These are phyloP conservation scores for Rapana venosa DNA, from an alignment of 2,888 invertebrate species.

Conservation along the genomic window DNA sequence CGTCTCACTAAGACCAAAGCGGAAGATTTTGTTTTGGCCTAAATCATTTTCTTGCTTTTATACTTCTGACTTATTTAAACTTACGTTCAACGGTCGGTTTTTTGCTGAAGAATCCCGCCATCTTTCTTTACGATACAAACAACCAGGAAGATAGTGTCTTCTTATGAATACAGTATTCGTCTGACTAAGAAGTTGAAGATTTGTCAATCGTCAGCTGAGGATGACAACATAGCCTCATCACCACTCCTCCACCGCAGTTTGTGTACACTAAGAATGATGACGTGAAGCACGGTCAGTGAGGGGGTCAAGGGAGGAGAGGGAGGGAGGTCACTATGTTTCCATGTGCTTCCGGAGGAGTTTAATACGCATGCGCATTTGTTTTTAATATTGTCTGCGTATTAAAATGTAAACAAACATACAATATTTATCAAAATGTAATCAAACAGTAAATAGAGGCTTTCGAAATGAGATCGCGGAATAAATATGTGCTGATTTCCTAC, in stretches of 20 bases:
- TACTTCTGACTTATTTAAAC: conserved; percentile 18
- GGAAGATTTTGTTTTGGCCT: neutral
- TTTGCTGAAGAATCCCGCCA: conserved; percentile 67
- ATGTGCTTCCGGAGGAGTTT: conserved; percentile 7
- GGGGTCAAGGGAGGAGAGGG: neutral
- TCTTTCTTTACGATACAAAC: conserved; percentile 5
- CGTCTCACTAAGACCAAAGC: no score
- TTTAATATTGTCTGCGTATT: neutral
- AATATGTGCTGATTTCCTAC: neutral
- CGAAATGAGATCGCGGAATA: neutral
- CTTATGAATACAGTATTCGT: neutral
- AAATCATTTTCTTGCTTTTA: neutral
- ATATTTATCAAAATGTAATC: neutral
- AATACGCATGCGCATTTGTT: neutral
- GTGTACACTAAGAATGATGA: no score
- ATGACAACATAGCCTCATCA: conserved; percentile 51
- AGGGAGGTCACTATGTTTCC: neutral
- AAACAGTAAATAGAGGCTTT: neutral
- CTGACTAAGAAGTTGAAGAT: neutral
- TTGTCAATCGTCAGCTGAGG: conserved; percentile 58
- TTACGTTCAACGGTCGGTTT: conserved; percentile 74
- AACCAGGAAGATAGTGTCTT: neutral
- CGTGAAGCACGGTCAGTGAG: no score
- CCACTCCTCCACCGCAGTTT: no score
- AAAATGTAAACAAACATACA: no score